Evolutionary conservation across 1,140 invertebrate species (phyloP).

Genomic region (Amphibalanus amphitrite): DNA sequence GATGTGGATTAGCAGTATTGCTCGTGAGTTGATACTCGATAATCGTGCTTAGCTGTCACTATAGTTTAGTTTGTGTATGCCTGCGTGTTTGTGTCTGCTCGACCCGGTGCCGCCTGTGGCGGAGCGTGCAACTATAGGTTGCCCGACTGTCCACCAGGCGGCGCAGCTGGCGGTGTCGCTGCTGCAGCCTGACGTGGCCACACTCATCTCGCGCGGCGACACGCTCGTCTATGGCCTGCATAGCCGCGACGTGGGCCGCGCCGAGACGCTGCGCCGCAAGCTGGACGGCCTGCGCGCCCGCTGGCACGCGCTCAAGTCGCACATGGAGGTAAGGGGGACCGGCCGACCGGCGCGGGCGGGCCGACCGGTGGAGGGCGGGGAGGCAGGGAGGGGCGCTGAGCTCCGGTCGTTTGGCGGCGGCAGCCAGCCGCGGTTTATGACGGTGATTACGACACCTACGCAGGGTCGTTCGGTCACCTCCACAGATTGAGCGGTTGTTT

Average conservation of each 20-base stretch:
- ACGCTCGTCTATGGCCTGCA: slow-evolving; percentile 48
- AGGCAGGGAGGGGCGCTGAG: no score
- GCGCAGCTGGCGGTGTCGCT: slow-evolving; percentile 34
- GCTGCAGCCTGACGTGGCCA: slow-evolving; percentile 56
- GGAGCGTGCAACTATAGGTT: background rate
- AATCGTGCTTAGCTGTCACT: no score
- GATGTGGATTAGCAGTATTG: no score
- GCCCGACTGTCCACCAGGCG: slow-evolving; percentile 4
- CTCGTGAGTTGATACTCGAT: no score
- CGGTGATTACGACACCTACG: no score
- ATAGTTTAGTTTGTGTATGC: no score
- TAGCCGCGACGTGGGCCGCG: slow-evolving; percentile 29
- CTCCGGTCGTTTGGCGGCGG: no score
- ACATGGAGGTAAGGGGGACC: background rate
- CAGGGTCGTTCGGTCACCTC: no score
- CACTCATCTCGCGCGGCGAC: slow-evolving; percentile 57
- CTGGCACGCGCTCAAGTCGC: background rate
- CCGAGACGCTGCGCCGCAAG: slow-evolving; percentile 34
- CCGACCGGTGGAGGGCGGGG: no score
- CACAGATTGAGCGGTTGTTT: no score
- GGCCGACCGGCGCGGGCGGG: no score
- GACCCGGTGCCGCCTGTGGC: background rate
- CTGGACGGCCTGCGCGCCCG: background rate
- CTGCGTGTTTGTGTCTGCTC: background rate
- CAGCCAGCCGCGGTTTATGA: no score